Evolutionary conservation across 2,888 invertebrate genomes (phyloP), one percentile per base, ranked within the genome.

Genomic region (Saturnia pavonia): DNA sequence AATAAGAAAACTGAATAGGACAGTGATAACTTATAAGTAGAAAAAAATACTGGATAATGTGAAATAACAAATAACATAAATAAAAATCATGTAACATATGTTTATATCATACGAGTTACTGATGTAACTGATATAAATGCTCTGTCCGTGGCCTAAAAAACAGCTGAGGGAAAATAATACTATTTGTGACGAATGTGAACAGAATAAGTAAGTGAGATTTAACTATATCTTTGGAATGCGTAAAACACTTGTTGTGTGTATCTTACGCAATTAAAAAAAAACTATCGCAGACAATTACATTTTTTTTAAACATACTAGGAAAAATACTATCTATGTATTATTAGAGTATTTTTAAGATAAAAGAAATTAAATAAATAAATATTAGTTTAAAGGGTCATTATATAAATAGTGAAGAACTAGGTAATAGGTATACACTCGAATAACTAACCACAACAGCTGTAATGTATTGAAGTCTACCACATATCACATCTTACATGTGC

Each of bases 171-270:
- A 19, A 65, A 65, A 65, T 63, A 40, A 40, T 14, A 40, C 40
- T 40, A 40, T 34, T 65, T 65, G 65, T 40, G 65, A 65, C 16
- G 65, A 65, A 65, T 65, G 40, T 65, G 65, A 40, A 65, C 65
- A n/a, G 65, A 65, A 65, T 65, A 65, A 40, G 40, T 34, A 34
- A 63, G 34, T 16, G 19, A 65, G n/a, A n/a, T 65, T 1, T n/a
- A 57, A 65, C 40, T 40, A 40, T 25, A 40, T 7, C 12, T 65
- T 16, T 40, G 65, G n/a, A 2, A 65, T 19, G 19, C 40, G 65
- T 65, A 40, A 40, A n/a, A 65, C 65, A 65, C 57, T 60, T 65
- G n/a, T n/a, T n/a, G n/a, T n/a, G 40, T 65, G 19, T 34, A 65
- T n/a, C 40, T 65, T 40, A 65, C 40, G 65, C 40, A 65, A 65